Percentiles rank a stretch among this genome's conserved stretches.
These are phyloP conservation scores for Falco berigora DNA, from an alignment of 2,797 vertebrate species.

Conservation along the genomic window DNA sequence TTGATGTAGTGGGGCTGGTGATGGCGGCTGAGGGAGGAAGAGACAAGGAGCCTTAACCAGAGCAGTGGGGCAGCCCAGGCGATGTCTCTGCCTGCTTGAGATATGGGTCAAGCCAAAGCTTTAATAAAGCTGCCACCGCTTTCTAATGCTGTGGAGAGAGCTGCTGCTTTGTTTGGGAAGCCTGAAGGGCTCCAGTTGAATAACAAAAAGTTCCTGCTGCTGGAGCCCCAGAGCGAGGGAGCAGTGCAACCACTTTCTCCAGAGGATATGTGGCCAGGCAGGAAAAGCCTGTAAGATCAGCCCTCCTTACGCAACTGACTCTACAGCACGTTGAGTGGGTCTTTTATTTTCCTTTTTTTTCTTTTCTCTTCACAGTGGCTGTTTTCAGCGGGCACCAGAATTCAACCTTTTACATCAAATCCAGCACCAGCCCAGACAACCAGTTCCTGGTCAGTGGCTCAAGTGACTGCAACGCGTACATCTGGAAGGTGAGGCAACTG, in stretches of 20 bases:
- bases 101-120: not conserved
- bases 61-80: not conserved
- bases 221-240: not conserved
- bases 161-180: not conserved
- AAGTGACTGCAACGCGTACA: slow-evolving; percentile 85
- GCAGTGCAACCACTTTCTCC: slow-evolving; percentile 12
- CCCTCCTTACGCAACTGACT: not conserved
- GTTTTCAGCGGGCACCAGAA: slow-evolving; percentile 91
- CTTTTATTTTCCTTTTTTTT: not conserved
- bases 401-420: slow-evolving; percentile 93
- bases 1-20: rapidly evolving
- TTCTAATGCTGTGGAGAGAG: not conserved
- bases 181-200: not conserved
- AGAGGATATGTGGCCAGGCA: not conserved
- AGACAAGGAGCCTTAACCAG: not conserved
- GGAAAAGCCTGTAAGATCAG: slow-evolving; percentile 45
- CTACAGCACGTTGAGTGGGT: not conserved
- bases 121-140: not conserved
- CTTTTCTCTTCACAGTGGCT: slow-evolving; percentile 73
- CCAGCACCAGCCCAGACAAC: slow-evolving; percentile 88
- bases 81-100: not conserved
- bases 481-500: slow-evolving; percentile 86
- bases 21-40: rapidly evolving
- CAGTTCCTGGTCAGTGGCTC: slow-evolving; percentile 95
- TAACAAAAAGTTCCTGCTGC: not conserved